Percentiles rank a stretch among this genome's conserved stretches.
phyloP scores from a whole-genome alignment of 1,140 invertebrate species.

The Diorhabda elongata region DNA sequence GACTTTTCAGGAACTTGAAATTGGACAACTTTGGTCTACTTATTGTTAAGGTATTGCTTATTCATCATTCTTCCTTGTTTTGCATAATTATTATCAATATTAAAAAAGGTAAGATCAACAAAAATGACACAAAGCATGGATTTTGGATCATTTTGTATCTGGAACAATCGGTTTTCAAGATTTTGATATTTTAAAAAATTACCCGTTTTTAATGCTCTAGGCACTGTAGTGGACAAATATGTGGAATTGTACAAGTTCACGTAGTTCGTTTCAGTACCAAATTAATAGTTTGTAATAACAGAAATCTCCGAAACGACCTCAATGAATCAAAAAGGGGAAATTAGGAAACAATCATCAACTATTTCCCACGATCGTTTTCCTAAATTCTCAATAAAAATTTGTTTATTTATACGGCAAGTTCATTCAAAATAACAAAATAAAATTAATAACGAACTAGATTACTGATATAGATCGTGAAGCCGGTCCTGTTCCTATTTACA shows the following conservation, averaged over 20 bases:
- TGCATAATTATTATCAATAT: too few relatives aligned
- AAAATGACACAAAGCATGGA: background rate
- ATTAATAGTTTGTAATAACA: background rate
- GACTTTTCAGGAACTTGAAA: too few relatives aligned
- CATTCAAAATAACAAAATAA: background rate
- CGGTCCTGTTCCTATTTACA: too few relatives aligned
- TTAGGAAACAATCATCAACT: constrained; percentile 1
- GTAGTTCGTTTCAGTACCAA: background rate
- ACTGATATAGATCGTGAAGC: too few relatives aligned
- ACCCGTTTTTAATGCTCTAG: background rate
- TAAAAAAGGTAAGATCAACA: background rate
- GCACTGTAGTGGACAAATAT: constrained; percentile 11
- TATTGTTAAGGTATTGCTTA: too few relatives aligned
- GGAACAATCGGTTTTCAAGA: too few relatives aligned
- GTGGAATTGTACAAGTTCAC: background rate
- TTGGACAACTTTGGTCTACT: too few relatives aligned
- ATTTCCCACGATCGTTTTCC: background rate
- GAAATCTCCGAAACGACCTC: too few relatives aligned
- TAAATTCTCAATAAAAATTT: background rate
- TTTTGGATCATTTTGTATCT: background rate
- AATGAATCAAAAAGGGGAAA: background rate
- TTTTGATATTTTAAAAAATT: too few relatives aligned
- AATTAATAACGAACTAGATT: too few relatives aligned
- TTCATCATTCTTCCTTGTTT: too few relatives aligned
- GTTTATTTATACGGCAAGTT: background rate